phyloP scores from a whole-genome alignment of 2,888 invertebrate species.

The Oxycera nigricornis region DNA sequence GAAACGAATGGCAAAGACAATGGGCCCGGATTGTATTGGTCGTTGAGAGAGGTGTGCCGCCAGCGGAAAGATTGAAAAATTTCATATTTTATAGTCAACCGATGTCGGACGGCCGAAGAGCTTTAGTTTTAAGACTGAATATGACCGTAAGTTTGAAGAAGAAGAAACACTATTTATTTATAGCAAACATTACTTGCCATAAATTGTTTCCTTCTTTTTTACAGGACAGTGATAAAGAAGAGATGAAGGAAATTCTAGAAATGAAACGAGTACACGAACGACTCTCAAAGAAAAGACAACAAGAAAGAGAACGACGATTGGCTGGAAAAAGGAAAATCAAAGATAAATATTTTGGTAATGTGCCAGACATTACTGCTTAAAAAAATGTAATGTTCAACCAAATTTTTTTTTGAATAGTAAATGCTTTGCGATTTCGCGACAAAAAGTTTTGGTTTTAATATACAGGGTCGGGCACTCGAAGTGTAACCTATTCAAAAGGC shows the following conservation, averaged over 20 bases:
- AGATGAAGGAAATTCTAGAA: slow-evolving; percentile 91
- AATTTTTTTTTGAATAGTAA: too few species aligned
- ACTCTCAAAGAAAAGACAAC: slow-evolving; percentile 73
- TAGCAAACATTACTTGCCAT: background rate
- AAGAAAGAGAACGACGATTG: slow-evolving; percentile 57
- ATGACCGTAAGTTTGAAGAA: slow-evolving; percentile 72
- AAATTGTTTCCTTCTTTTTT: slow-evolving; percentile 49
- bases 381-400: background rate
- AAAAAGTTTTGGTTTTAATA: too few species aligned
- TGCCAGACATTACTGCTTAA: slow-evolving; percentile 16
- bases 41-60: slow-evolving; percentile 95
- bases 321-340: slow-evolving; percentile 50
- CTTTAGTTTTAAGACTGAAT: slow-evolving; percentile 85
- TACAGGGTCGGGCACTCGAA: too few species aligned
- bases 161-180: background rate
- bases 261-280: slow-evolving; percentile 87
- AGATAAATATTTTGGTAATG: slow-evolving; percentile 37
- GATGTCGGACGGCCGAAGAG: slow-evolving; percentile 86
- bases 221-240: slow-evolving; percentile 91
- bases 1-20: slow-evolving; percentile 97
- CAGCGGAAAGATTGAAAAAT: slow-evolving; percentile 83
- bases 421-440: too few species aligned
- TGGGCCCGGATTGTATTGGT: slow-evolving; percentile 98
- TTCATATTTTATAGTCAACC: slow-evolving; percentile 93
- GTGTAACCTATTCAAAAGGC: too few species aligned